Base-by-base conservation (phyloP, 2,113 vertebrate genomes). In the Lepisosteus osseus region DNA sequence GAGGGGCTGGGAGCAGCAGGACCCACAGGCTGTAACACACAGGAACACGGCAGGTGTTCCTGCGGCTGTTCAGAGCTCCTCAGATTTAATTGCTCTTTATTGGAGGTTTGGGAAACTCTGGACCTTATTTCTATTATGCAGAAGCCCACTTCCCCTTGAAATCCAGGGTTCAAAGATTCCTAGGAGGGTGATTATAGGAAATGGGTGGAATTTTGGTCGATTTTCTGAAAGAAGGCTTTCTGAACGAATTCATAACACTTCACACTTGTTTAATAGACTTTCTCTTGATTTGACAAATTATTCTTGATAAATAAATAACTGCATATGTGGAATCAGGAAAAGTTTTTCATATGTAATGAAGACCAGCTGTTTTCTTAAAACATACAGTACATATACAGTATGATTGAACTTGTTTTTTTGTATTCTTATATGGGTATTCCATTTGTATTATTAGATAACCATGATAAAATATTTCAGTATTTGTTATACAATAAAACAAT, bases 101-200 rank as follows among this genome's bases (percentile, higher is more conserved):
- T 47, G 43, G 43, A 45, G 65, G 4, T 68, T 68, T 2, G 45
- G 47, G 51, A 56, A 54, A 6, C 15, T 68, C 17, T 68, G 29
- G 3, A 13, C n/a, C 47, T 29, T 51, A 55, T 68, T 41, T 12
- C 51, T 41, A n/a, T 68, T 15, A 3, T 11, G n/a, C 40, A 56
- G 54, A 15, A 47, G 54, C 15, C 51, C 7, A n/a, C 7, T 29
- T 55, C 67, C 45, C 47, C 6, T 29, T 41, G 67, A 68, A 54
- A 56, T 55, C 15, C 15, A 8, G 40, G 7, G 51, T 56, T 15
- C 2, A 54, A 56, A n/a, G n/a, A 43, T 68, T 68, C 67, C 67
- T 68, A 55, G 29, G 47, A 55, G 47, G 54, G 51, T 17, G 17
- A 55, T 68, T 68, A 68, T 29, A 68, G 45, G 11, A n/a, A 54